A percentile compares a stretch with the other conserved stretches of the same genome.
phyloP scores from a whole-genome alignment of 2,888 invertebrate genomes.

The Morpho achilles region DNA sequence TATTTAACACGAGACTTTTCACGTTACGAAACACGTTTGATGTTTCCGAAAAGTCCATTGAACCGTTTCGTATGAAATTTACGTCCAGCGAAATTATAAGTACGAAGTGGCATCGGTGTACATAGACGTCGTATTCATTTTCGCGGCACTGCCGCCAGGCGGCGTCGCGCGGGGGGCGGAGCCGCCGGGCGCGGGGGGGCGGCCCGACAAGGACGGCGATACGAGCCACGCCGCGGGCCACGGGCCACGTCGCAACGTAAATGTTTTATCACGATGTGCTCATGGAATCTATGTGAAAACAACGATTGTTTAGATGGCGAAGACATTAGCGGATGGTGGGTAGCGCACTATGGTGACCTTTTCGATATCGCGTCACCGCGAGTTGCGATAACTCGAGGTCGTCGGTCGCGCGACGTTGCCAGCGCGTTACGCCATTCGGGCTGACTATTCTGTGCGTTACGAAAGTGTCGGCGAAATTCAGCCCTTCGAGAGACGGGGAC shows the following conservation, averaged over 20 bases:
- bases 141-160: constrained; percentile 66
- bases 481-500: constrained; percentile 25
- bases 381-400: constrained; percentile 72
- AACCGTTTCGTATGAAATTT: constrained; percentile 78
- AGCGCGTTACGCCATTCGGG: constrained; percentile 54
- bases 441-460: constrained; percentile 38
- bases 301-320: constrained; percentile 64
- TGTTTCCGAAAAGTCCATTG: constrained; percentile 78
- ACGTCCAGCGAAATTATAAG: constrained; percentile 79
- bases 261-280: constrained; percentile 56
- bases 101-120: constrained; percentile 79
- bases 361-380: constrained; percentile 65
- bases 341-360: constrained; percentile 66
- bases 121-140: constrained; percentile 56
- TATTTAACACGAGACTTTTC: constrained; percentile 60
- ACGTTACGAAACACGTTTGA: constrained; percentile 64
- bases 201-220: constrained; percentile 42
- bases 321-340: constrained; percentile 59
- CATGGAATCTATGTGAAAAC: constrained; percentile 61
- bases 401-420: constrained; percentile 74
- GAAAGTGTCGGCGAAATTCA: constrained; percentile 43
- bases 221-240: constrained; percentile 31
- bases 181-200: constrained; percentile 56
- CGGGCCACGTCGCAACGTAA: constrained; percentile 30
- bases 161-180: constrained; percentile 70